These are phyloP conservation scores for Acanthornis magna DNA, from an alignment of 2,797 vertebrate species.

Conservation along the genomic window DNA sequence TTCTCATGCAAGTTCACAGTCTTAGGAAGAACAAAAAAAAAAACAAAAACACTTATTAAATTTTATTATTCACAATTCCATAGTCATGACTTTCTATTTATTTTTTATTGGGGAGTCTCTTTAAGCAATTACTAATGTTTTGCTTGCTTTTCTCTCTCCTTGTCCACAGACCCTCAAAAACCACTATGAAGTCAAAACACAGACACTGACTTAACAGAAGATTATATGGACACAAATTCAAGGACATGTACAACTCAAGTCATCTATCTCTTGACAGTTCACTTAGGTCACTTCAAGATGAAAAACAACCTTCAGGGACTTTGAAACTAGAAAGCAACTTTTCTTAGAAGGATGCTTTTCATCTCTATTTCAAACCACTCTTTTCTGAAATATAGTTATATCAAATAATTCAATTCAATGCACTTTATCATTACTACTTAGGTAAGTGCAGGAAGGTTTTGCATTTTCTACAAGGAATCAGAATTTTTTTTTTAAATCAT, in stretches of 20 bases:
- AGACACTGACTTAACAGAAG: neutral
- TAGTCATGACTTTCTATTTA: neutral
- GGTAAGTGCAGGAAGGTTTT: neutral
- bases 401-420: neutral
- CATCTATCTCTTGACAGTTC: neutral
- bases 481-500: neutral
- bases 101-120: fast-evolving
- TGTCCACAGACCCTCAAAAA: neutral
- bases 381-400: neutral
- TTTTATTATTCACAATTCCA: neutral
- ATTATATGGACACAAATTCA: neutral
- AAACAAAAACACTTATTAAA: neutral
- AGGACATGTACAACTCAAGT: neutral
- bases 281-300: neutral
- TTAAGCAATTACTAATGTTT: neutral
- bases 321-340: neutral
- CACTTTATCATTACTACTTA: neutral
- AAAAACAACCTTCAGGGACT: neutral
- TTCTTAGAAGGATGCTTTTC: neutral
- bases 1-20: neutral
- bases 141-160: neutral
- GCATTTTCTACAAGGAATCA: neutral
- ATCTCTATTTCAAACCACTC: neutral
- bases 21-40: neutral
- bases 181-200: neutral